Evolutionary conservation across 2,888 invertebrate species (phyloP).

Genomic region (Gasteruption jaculator): DNA sequence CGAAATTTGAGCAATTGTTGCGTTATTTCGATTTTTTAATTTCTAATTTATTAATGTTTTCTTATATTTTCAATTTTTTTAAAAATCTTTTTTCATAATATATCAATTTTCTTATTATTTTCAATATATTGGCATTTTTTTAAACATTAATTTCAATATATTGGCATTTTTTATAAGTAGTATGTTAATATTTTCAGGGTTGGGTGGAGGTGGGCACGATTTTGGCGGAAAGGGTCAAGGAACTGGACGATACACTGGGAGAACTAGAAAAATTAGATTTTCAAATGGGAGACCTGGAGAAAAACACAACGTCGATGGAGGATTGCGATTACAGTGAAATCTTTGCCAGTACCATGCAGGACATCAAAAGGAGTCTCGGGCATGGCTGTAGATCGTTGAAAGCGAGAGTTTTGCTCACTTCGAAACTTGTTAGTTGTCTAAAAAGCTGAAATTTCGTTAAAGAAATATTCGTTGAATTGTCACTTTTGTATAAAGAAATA

Average conservation of each 20-base stretch:
- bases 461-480: too few species aligned
- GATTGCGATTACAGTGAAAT: slow-evolving; percentile 30
- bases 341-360: slow-evolving; percentile 32
- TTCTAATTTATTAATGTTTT: slow-evolving; percentile 1
- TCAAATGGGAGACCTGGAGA: slow-evolving; percentile 35
- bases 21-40: slow-evolving; percentile 1
- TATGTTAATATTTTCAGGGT: slow-evolving; percentile 39
- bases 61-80: too few species aligned
- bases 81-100: too few species aligned
- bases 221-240: slow-evolving; percentile 36
- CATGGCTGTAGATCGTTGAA: slow-evolving; percentile 42
- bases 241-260: slow-evolving; percentile 34
- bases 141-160: slow-evolving; percentile 1
- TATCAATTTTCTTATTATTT: slow-evolving; percentile 1
- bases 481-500: slow-evolving; percentile 34
- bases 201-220: slow-evolving; percentile 39
- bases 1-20: too few species aligned
- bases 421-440: slow-evolving; percentile 41
- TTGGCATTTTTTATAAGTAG: too few species aligned
- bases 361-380: slow-evolving; percentile 39
- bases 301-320: too few species aligned
- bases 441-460: slow-evolving; percentile 41
- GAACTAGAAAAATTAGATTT: slow-evolving; percentile 40
- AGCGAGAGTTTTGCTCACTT: slow-evolving; percentile 38
- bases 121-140: not conserved